phyloP scores from a whole-genome alignment of 1,140 invertebrate genomes.

The Panagrolaimus sp. region DNA sequence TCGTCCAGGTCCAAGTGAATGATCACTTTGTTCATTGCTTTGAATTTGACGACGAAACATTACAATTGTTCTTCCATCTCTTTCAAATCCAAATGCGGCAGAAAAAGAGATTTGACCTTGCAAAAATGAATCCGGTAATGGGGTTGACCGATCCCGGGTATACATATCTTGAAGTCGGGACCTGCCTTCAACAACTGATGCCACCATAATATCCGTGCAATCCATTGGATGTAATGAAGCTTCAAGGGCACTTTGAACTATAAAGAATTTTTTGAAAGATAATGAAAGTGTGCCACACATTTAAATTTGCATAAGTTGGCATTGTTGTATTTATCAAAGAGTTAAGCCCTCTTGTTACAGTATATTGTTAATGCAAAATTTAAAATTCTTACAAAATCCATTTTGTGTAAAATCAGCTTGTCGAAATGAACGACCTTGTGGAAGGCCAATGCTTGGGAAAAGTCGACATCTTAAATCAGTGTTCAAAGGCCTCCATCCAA shows the following conservation, averaged over 20 bases:
- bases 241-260: constrained; percentile 31
- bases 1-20: too few relatives aligned
- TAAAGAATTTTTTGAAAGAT: constrained; percentile 9
- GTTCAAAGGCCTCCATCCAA: constrained; percentile 42
- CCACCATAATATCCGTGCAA: constrained; percentile 42
- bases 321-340: too few relatives aligned
- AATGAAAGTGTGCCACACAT: too few relatives aligned
- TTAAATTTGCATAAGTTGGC: too few relatives aligned
- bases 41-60: constrained; percentile 41
- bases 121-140: constrained; percentile 29
- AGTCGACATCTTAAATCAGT: constrained; percentile 42
- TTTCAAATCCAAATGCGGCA: constrained; percentile 38
- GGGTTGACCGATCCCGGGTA: constrained; percentile 44
- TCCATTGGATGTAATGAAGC: constrained; percentile 44
- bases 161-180: constrained; percentile 40
- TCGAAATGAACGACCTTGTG: constrained; percentile 1
- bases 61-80: constrained; percentile 32
- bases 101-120: constrained; percentile 43
- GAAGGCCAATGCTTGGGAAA: constrained; percentile 31
- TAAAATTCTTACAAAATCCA: constrained; percentile 24
- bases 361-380: background rate
- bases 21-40: background rate
- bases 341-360: too few relatives aligned
- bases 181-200: constrained; percentile 28
- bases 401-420: constrained; percentile 15